phyloP scores from a whole-genome alignment of 1,140 invertebrate genomes.

The Centruroides sculpturatus region DNA sequence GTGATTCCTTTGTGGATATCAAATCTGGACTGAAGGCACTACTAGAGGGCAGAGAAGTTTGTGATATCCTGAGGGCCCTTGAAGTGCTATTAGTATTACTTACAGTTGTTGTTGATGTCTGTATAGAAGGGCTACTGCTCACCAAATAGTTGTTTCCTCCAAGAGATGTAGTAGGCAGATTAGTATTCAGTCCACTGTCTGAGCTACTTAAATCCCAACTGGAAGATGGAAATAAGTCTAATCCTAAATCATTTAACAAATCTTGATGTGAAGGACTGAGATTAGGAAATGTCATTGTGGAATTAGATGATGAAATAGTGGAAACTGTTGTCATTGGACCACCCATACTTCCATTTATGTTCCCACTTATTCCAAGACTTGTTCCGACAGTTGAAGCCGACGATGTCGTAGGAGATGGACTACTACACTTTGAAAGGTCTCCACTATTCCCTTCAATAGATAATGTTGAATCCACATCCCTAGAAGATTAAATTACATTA shows the following conservation, averaged over 20 bases:
- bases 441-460: no score
- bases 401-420: no score
- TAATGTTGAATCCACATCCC: no score
- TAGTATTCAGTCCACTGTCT: constrained; percentile 1
- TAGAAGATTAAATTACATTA: no score
- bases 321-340: no score
- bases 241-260: constrained; percentile 9
- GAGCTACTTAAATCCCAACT: constrained; percentile 7
- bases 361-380: no score
- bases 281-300: constrained; percentile 5
- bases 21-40: constrained; percentile 12
- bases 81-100: constrained; percentile 1
- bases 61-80: neutral
- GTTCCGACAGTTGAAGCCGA: no score
- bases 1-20: constrained; percentile 6
- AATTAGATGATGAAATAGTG: neutral
- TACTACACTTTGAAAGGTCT: no score
- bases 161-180: neutral
- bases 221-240: constrained; percentile 11
- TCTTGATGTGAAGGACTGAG: constrained; percentile 8
- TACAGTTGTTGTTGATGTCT: constrained; percentile 1
- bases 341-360: no score
- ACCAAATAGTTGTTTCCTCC: no score
- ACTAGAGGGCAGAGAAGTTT: constrained; percentile 3
- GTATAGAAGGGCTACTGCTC: neutral